These are phyloP conservation scores for Suillia variegata DNA, from an alignment of 2,888 invertebrate species.

Conservation along the genomic window DNA sequence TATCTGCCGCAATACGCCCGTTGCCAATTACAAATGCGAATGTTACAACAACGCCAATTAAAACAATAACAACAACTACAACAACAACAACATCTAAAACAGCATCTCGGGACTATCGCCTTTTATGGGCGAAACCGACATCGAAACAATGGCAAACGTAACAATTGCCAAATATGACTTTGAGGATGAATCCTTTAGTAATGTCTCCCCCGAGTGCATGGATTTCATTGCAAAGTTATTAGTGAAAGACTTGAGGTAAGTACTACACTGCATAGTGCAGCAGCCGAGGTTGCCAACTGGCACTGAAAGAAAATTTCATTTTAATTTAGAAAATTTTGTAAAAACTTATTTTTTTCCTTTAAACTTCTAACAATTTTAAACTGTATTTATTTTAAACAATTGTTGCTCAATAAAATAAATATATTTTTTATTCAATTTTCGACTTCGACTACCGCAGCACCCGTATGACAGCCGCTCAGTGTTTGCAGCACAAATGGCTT, in stretches of 20 bases:
- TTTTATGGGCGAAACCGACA: slow-evolving; percentile 97
- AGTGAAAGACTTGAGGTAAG: slow-evolving; percentile 90
- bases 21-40: neutral
- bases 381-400: too few relatives aligned
- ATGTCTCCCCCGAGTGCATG: slow-evolving; percentile 92
- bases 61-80: slow-evolving; percentile 27
- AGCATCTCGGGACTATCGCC: slow-evolving; percentile 95
- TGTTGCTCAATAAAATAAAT: too few relatives aligned
- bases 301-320: neutral
- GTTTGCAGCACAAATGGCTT: slow-evolving; percentile 88
- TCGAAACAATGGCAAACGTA: slow-evolving; percentile 98
- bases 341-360: neutral
- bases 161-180: slow-evolving; percentile 97
- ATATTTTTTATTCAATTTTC: slow-evolving; percentile 15
- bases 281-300: neutral
- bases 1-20: slow-evolving; percentile 29
- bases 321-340: neutral
- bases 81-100: slow-evolving; percentile 17
- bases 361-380: neutral
- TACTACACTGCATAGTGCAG: slow-evolving; percentile 12
- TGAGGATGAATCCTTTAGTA: slow-evolving; percentile 95
- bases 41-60: too few relatives aligned
- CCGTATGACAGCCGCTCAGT: slow-evolving; percentile 82
- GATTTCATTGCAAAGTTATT: slow-evolving; percentile 93
- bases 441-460: slow-evolving; percentile 71